Base-by-base conservation (phyloP, 2,888 invertebrate species). In the Lepidochitona cinerea region DNA sequence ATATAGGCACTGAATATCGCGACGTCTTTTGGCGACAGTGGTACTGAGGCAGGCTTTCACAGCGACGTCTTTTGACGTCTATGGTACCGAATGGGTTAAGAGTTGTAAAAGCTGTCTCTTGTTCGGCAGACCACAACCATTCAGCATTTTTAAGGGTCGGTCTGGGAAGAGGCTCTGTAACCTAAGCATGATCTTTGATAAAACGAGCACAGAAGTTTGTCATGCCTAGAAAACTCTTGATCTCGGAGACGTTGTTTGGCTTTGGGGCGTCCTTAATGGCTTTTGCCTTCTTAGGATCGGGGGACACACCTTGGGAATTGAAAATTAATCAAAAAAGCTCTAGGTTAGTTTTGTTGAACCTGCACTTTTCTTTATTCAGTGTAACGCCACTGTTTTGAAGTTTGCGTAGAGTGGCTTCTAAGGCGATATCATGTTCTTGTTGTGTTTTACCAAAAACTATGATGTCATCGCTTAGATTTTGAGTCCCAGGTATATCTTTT, bases 381-480 rank as follows among this genome's bases (percentile, higher is more conserved):
- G 59, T 59, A 65, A 65, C 23, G 9, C 74, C 72, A 14, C 70
- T 71, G 14, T 75, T 54, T 18, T 68, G 14, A 9, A 81, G 69
- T 41, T 41, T 12, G n/a, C 68, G 35, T 23, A 83, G 41, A 35
- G 68, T 37, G 41, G 65, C 65, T 49, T 73, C 68, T 18, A 81
- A 66, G 9, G 71, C 41, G 49, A 33, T 37, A 65, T 82, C 78
- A 70, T 82, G 81, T 37, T 76, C 71, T 52, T 67, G 49, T 67
- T 76, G 74, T 6, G 41, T 69, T 70, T 75, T 73, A 9, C 79
- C 79, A 73, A 72, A 75, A 14, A 81, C 68, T 14, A 81, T 71
- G 12, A 84, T 79, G 52, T 83, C 80, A 72, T 83, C 82, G n/a
- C 70, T 71, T 9, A 81, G 74, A 68, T 82, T 82, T n/a, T 72